A percentile compares a stretch with the other conserved stretches of the same genome.
These are phyloP conservation scores for Drosophila lini DNA, from an alignment of 1,140 invertebrate species.

Conservation along the genomic window DNA sequence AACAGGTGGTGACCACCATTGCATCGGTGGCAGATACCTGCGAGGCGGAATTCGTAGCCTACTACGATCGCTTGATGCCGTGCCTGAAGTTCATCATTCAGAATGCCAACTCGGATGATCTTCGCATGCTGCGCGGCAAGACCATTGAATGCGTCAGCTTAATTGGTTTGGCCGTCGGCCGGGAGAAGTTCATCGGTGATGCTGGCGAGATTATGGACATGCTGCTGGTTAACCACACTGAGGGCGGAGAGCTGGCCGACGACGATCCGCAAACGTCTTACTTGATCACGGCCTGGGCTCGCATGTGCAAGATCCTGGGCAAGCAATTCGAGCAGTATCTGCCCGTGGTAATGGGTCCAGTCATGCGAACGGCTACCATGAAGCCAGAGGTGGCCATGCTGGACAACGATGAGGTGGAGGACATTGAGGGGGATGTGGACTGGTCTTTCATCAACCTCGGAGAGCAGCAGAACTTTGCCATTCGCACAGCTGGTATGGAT, in stretches of 20 bases:
- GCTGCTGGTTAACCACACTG: conserved; percentile 95
- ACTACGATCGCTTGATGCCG: conserved; percentile 95
- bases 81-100: conserved; percentile 99
- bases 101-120: conserved; percentile 94
- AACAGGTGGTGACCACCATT: conserved; percentile 98
- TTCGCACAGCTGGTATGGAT: conserved; percentile 95
- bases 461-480: conserved; percentile 97
- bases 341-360: conserved; percentile 98
- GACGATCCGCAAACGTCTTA: conserved; percentile 99
- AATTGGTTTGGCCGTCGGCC: conserved; percentile 98
- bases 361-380: conserved; percentile 96
- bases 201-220: conserved; percentile 98
- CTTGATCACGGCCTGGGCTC: conserved; percentile 99
- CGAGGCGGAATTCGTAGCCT: conserved; percentile 94
- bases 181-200: conserved; percentile 97
- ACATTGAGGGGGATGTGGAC: conserved; percentile 94
- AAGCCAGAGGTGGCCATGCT: conserved; percentile 98
- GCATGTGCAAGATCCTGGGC: conserved; percentile 98
- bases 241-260: conserved; percentile 91
- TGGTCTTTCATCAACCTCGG: conserved; percentile 99
- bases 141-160: conserved; percentile 99
- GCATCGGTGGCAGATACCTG: conserved; percentile 99
- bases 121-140: conserved; percentile 96
- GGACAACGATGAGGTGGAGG: conserved; percentile 95
- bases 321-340: conserved; percentile 98